Base-by-base conservation (phyloP, 1,140 invertebrate species). In the Drosophila willistoni region DNA sequence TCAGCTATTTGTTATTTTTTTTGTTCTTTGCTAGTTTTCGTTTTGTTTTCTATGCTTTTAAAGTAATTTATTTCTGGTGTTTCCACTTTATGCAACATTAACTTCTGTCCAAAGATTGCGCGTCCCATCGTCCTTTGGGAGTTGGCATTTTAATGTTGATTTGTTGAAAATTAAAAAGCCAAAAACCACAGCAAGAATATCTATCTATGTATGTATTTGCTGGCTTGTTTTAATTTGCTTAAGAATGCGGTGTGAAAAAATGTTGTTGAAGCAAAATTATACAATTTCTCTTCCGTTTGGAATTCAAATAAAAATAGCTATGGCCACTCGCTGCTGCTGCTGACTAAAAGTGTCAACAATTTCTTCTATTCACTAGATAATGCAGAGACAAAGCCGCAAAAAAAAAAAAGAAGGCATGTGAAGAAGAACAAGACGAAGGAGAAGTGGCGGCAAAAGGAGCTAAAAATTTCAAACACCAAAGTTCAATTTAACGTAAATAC, bases 401-500 rank as follows among this genome's bases (percentile, higher is more conserved):
- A 29, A 29, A 7, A 29, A 29, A 3, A 29, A 57, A 19, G 64
- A 44, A 19, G 39, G 22, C 22, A 25, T 25, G 3, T 25, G 22
- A 25, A 25, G 22, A 25, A 77, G 64, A 33, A 77, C 68, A 72
- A 63, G 66, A 61, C 60, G 73, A 64, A 64, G 65, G 76, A 61
- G 60, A 68, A 70, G 76, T 17, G 29, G 29, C 29, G 29, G 6
- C 29, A 6, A 29, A 65, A 65, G 33, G 14, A 47, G 62, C 61
- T 33, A 63, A 57, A 77, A 77, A 77, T 71, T 77, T 77, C 72
- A 63, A 81, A 80, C 78, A 80, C 79, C 67, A 77, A 81, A 81
- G 79, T 81, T 81, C 79, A 81, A 81, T 81, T 81, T 81, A 81
- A 81, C 79, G 79, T 81, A 81, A 81, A 81, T 81, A 81, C 79